These are phyloP conservation scores for Phaenicophaeus curvirostris DNA, from an alignment of 2,797 vertebrate species.

Conservation along the genomic window DNA sequence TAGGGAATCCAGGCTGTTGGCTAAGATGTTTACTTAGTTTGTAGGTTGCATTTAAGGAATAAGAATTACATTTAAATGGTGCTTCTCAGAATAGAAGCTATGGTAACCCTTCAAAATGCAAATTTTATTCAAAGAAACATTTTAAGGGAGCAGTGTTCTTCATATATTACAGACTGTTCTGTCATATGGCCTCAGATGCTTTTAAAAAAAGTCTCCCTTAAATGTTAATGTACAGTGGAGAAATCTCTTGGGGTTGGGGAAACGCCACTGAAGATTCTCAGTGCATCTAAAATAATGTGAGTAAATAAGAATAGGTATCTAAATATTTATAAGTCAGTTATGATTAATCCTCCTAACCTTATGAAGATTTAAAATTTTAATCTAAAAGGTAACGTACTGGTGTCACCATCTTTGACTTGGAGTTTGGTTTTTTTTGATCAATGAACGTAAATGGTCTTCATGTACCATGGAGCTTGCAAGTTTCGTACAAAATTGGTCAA, in stretches of 20 bases:
- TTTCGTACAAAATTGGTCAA: neutral
- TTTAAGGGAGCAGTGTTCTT: neutral
- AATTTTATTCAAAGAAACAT: neutral
- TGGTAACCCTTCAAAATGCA: neutral
- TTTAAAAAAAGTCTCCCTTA: neutral
- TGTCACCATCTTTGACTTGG: neutral
- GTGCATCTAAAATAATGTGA: neutral
- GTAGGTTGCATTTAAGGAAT: neutral
- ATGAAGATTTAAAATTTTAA: neutral
- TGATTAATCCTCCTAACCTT: neutral
- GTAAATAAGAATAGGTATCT: neutral
- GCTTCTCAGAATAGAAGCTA: neutral
- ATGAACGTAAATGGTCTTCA: neutral
- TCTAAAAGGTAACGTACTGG: neutral
- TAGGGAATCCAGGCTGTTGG: neutral
- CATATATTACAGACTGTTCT: neutral
- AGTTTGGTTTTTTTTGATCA: neutral
- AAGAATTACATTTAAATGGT: neutral
- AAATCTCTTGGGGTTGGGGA: neutral
- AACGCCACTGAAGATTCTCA: rapidly evolving
- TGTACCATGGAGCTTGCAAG: neutral
- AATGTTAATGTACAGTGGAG: neutral
- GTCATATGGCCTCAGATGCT: neutral
- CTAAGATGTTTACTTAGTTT: neutral
- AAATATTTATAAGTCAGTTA: neutral